These are phyloP conservation scores for Conger conger DNA, from an alignment of 2,113 vertebrate genomes.

Conservation along the genomic window DNA sequence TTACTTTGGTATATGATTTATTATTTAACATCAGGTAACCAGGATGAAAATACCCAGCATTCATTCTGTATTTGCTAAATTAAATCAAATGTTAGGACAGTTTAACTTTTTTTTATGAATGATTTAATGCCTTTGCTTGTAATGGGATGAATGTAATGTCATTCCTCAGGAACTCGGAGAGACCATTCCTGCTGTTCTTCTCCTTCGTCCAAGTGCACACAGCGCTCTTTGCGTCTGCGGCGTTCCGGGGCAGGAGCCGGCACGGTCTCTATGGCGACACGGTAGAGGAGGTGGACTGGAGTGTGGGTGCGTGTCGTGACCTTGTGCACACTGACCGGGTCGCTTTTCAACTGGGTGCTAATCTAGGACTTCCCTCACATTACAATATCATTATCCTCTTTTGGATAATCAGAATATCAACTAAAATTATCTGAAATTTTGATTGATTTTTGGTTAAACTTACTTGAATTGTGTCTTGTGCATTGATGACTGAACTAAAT, in stretches of 20 bases:
- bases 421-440: too few relatives aligned
- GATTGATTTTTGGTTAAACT: too few relatives aligned
- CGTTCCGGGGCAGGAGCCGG: slow-evolving; percentile 73
- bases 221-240: slow-evolving; percentile 72
- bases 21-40: too few relatives aligned
- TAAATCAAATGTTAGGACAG: background rate
- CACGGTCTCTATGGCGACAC: slow-evolving; percentile 84
- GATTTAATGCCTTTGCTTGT: background rate
- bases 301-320: slow-evolving; percentile 71
- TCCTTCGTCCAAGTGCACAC: slow-evolving; percentile 87
- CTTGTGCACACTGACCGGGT: background rate
- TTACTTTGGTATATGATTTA: background rate
- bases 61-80: background rate
- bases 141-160: background rate
- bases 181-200: slow-evolving; percentile 80
- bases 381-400: too few relatives aligned
- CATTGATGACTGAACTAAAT: too few relatives aligned
- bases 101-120: too few relatives aligned
- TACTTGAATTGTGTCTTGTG: too few relatives aligned
- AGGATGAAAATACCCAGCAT: too few relatives aligned
- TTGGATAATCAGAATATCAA: too few relatives aligned
- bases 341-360: background rate
- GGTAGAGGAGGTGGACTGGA: slow-evolving; percentile 88
- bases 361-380: background rate
- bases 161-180: slow-evolving; percentile 61